Base-by-base conservation (phyloP, 2,113 vertebrate species). In the Plecotus auritus region DNA sequence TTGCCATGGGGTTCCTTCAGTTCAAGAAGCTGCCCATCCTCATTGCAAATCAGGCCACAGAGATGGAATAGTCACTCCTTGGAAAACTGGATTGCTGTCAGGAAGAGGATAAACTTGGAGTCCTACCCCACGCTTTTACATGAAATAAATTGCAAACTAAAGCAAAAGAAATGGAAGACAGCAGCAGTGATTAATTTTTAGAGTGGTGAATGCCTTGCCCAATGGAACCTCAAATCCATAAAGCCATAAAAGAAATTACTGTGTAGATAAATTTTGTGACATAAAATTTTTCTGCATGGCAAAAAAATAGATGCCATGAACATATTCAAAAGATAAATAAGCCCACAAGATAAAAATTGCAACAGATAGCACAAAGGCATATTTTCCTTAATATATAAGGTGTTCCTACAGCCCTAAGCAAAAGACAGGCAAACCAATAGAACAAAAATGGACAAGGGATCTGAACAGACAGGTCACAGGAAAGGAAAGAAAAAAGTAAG, bases 241-340 rank as follows among this genome's bases (percentile, higher is more conserved):
- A 59, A 92, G n/a, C 37, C 17, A 22, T 67, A 85, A 70, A 47
- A 95, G 72, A 91, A 90, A 56, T 23, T 12, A 56, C 23, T 26
- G 32, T 13, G 69, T 49, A 13, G 40, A 70, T 83, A 94, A 69
- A 70, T 72, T 91, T 90, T 81, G 70, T 73, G 49, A 23, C 1
- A 56, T 86, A 83, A 95, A 93, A 45, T 28, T 70, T 72, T 85
- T 69, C 73, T 47, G 37, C 22, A 59, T 32, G 20, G 16, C 56
- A 35, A 42, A 67, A 35, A 37, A 45, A 17, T 59, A 87, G 30
- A 40, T 26, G 4, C 30, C 8, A n/a, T 56, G 12, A 85, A 64
- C 23, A 69, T 51, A 61, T 18, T 93, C 45, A 59, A 83, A 93
- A 80, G 59, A 73, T 74, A 94, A 90, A 80, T 80, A 91, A 91